These are phyloP conservation scores for Mionectes macconnelli DNA, from an alignment of 2,113 vertebrate species.

Conservation along the genomic window DNA sequence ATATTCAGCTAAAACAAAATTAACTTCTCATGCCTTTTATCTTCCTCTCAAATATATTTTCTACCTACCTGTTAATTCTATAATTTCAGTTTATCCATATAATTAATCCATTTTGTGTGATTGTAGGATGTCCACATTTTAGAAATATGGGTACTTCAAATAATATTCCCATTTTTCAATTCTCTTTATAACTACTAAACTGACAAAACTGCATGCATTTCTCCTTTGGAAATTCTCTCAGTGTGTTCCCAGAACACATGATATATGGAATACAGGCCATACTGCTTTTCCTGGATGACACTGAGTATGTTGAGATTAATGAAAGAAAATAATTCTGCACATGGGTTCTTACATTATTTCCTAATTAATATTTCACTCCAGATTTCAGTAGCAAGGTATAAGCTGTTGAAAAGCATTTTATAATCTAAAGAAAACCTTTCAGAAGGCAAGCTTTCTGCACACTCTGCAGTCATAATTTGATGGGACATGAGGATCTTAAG, in stretches of 20 bases:
- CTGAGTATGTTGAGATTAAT: not conserved
- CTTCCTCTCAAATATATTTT: not conserved
- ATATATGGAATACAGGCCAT: accelerated
- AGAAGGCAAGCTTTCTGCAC: not conserved
- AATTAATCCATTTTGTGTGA: not conserved
- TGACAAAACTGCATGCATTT: not conserved
- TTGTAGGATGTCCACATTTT: not conserved
- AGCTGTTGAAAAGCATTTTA: not conserved
- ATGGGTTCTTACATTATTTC: not conserved
- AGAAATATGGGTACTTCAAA: not conserved
- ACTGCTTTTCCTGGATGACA: not conserved
- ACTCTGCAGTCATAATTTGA: not conserved
- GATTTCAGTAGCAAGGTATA: not conserved
- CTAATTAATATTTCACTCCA: not conserved
- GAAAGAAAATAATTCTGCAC: not conserved
- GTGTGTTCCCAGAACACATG: not conserved
- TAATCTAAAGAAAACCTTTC: not conserved
- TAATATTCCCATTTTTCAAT: not conserved
- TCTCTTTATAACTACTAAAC: not conserved
- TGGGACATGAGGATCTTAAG: not conserved
- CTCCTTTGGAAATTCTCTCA: not conserved
- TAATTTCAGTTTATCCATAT: not conserved
- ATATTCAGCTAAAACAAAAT: not conserved
- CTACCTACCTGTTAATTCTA: not conserved
- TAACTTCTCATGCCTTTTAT: not conserved